These are phyloP conservation scores for Perccottus glenii DNA, from an alignment of 2,113 vertebrate species.

Conservation along the genomic window DNA sequence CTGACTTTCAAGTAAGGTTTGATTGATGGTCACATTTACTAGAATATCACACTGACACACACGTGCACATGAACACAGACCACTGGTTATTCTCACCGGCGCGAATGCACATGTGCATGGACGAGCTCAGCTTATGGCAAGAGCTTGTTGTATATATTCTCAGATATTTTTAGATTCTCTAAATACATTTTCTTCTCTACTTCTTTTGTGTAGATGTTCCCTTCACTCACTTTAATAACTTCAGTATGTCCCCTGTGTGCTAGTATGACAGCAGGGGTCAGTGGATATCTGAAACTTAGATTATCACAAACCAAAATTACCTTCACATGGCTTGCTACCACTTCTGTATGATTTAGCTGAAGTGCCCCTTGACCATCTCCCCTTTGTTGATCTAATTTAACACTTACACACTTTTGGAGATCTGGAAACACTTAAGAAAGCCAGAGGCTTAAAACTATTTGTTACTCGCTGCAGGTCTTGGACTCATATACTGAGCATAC, in stretches of 20 bases:
- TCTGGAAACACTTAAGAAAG: constrained; percentile 47
- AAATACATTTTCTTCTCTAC: neutral
- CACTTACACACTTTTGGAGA: constrained; percentile 15
- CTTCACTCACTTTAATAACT: neutral
- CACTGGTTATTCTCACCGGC: constrained; percentile 23
- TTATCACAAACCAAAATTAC: constrained; percentile 4
- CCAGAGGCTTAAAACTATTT: constrained; percentile 33
- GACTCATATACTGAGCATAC: constrained; percentile 29
- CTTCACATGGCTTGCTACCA: constrained; percentile 1
- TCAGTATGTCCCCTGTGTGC: neutral
- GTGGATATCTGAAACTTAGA: constrained; percentile 14
- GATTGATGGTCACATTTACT: constrained; percentile 84
- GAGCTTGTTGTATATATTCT: too few species aligned
- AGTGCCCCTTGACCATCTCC: constrained; percentile 1
- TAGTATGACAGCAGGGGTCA: neutral
- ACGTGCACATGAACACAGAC: constrained; percentile 19
- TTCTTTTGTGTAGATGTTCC: neutral
- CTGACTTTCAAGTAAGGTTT: constrained; percentile 64
- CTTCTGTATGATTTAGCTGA: constrained; percentile 12
- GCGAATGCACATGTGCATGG: constrained; percentile 46
- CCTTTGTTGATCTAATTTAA: constrained; percentile 7
- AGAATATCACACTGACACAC: constrained; percentile 66
- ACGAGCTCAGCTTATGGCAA: constrained; percentile 27
- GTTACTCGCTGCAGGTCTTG: constrained; percentile 38
- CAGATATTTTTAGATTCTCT: neutral